These are phyloP conservation scores for Cotesia vestalis DNA, from an alignment of 1,140 invertebrate genomes.

Conservation along the genomic window DNA sequence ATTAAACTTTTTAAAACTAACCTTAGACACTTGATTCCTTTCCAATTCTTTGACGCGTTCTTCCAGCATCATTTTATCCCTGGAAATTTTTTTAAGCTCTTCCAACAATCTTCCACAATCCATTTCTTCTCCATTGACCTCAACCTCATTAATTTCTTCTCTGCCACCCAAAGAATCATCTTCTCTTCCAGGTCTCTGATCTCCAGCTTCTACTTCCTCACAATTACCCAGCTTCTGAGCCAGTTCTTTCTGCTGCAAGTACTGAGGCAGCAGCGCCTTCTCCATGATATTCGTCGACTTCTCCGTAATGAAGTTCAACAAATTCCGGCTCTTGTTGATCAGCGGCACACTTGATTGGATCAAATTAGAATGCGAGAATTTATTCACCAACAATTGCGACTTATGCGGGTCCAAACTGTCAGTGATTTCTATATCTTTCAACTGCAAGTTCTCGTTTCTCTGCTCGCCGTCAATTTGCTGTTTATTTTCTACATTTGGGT, in stretches of 20 bases:
- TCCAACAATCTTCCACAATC: not conserved
- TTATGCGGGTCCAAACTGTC: too few relatives aligned
- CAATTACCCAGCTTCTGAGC: not conserved
- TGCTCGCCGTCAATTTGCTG: too few relatives aligned
- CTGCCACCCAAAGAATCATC: not conserved
- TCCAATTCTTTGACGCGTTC: too few relatives aligned
- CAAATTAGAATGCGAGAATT: conserved; percentile 53
- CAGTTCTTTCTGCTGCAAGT: conserved; percentile 47
- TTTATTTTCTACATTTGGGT: too few relatives aligned
- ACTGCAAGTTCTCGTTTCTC: too few relatives aligned
- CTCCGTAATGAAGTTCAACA: conserved; percentile 61
- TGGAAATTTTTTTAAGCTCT: not conserved
- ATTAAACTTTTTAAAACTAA: too few relatives aligned
- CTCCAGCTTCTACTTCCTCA: not conserved
- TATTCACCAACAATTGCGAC: too few relatives aligned
- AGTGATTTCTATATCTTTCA: too few relatives aligned
- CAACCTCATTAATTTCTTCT: conserved; percentile 33
- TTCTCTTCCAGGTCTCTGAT: not conserved
- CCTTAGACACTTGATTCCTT: too few relatives aligned
- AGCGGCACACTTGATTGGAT: conserved; percentile 59
- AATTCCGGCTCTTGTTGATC: conserved; percentile 58
- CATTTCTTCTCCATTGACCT: not conserved
- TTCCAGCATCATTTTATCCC: too few relatives aligned
- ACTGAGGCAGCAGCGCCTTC: conserved; percentile 57
- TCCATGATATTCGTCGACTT: conserved; percentile 64